phyloP scores from a whole-genome alignment of 1,140 invertebrate species.

The Drosophila sp. region DNA sequence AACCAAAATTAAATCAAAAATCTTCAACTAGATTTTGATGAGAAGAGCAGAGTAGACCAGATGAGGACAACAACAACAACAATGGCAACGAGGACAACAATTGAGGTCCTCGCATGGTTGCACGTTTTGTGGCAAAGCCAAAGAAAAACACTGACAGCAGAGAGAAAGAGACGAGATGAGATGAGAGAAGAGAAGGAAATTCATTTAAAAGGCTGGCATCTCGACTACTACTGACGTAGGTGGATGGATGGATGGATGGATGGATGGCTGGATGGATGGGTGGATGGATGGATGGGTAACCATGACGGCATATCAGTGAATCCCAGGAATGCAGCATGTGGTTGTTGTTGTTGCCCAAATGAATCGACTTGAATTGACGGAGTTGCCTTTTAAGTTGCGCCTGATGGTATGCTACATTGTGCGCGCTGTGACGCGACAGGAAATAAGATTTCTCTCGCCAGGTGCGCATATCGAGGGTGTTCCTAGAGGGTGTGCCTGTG shows the following conservation, averaged over 20 bases:
- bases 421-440: conserved; percentile 28
- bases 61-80: conserved; percentile 5
- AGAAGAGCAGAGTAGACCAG: conserved; percentile 5
- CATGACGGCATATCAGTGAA: conserved; percentile 49
- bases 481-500: neutral
- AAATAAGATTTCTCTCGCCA: conserved; percentile 41
- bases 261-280: conserved; percentile 41
- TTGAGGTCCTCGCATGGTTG: conserved; percentile 49
- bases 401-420: conserved; percentile 37
- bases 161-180: neutral
- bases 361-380: conserved; percentile 10
- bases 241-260: neutral
- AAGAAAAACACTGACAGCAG: conserved; percentile 52
- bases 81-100: conserved; percentile 50
- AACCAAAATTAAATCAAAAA: conserved; percentile 78
- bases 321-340: conserved; percentile 16
- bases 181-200: conserved; percentile 22
- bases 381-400: conserved; percentile 45
- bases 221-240: neutral
- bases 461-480: conserved; percentile 3
- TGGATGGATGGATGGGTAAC: conserved; percentile 48
- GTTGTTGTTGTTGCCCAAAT: conserved; percentile 32
- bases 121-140: conserved; percentile 55
- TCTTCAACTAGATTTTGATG: conserved; percentile 79
- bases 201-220: conserved; percentile 12